Percentiles rank a stretch among this genome's conserved stretches.
Evolutionary conservation across 2,888 invertebrate species (phyloP).

Genomic region (Heliconius cydno): DNA sequence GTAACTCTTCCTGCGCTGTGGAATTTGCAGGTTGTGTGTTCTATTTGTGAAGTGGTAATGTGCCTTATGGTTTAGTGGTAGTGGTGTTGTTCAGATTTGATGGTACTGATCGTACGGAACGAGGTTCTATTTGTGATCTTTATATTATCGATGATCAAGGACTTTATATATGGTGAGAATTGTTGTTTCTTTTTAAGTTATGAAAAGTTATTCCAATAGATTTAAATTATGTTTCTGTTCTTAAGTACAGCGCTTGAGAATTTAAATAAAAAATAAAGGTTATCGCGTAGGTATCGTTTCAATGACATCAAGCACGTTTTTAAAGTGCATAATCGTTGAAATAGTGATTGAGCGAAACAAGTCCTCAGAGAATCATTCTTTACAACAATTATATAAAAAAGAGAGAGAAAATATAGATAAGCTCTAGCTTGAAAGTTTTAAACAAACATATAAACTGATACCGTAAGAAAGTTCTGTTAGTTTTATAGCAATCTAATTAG

Average conservation of each 20-base stretch:
- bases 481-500: constrained; percentile 13
- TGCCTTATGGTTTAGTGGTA: constrained; percentile 74
- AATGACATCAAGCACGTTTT: constrained; percentile 38
- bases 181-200: neutral
- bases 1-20: constrained; percentile 71
- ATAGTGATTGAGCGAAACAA: constrained; percentile 6
- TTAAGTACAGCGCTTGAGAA: constrained; percentile 17
- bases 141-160: constrained; percentile 51
- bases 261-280: constrained; percentile 41
- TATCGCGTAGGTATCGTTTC: constrained; percentile 44
- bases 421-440: neutral
- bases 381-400: neutral
- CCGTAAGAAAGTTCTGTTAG: constrained; percentile 14
- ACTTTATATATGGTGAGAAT: constrained; percentile 72
- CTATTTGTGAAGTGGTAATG: constrained; percentile 75
- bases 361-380: neutral
- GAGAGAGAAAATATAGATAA: neutral
- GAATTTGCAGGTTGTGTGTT: constrained; percentile 71
- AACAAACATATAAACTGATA: constrained; percentile 12
- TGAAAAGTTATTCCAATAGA: neutral
- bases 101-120: constrained; percentile 47
- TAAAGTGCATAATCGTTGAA: constrained; percentile 30
- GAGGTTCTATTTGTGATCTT: constrained; percentile 73
- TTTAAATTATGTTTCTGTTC: neutral
- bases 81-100: constrained; percentile 62